Percentiles rank a stretch among this genome's conserved stretches.
Evolutionary conservation across 2,888 invertebrate species (phyloP).

Genomic region (Brachylomia viminalis): DNA sequence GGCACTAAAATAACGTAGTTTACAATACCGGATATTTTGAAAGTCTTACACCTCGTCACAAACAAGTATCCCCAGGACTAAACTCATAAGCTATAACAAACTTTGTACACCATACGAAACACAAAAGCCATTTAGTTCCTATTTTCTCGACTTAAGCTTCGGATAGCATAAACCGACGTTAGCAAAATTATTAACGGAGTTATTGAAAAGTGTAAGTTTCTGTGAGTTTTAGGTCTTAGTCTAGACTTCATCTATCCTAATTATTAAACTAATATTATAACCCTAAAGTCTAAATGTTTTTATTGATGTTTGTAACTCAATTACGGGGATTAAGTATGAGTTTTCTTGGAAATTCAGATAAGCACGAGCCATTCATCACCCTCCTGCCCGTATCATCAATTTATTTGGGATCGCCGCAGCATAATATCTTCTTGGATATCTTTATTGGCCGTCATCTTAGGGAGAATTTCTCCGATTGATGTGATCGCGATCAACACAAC

Average conservation of each 20-base stretch:
- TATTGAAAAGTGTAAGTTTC: constrained; percentile 37
- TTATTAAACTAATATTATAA: constrained; percentile 44
- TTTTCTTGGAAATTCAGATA: constrained; percentile 11
- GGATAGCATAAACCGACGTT: constrained; percentile 8
- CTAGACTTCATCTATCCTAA: constrained; percentile 40
- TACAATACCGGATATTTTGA: too few relatives aligned
- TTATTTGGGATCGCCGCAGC: background rate
- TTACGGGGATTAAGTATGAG: constrained; percentile 17
- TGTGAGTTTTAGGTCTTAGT: constrained; percentile 18
- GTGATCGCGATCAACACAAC: too few relatives aligned
- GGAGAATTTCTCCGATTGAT: too few relatives aligned
- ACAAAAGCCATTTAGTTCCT: constrained; percentile 19
- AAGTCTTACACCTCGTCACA: too few relatives aligned
- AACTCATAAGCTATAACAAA: background rate
- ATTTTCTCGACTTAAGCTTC: constrained; percentile 38
- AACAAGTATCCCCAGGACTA: background rate
- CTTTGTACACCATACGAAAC: background rate
- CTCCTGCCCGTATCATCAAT: background rate
- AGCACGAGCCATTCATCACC: background rate
- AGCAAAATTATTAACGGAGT: constrained; percentile 24
- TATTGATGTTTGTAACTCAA: constrained; percentile 35
- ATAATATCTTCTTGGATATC: background rate
- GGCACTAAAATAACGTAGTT: too few relatives aligned
- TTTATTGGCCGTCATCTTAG: background rate
- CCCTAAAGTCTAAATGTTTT: constrained; percentile 27